phyloP scores from a whole-genome alignment of 2,113 vertebrate species.

The Petaurus breviceps region DNA sequence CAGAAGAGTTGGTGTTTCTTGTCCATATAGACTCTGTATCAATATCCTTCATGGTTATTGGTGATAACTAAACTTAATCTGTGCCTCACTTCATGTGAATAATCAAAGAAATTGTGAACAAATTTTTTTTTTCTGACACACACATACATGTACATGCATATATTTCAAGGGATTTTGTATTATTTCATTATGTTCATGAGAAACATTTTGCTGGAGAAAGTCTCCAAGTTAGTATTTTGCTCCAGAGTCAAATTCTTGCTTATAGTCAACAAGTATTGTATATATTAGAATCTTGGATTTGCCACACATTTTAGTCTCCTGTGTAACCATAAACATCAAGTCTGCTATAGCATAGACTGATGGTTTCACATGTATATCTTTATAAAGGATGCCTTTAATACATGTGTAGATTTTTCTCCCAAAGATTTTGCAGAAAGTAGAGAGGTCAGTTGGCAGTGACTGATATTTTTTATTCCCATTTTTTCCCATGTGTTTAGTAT shows the following conservation, averaged over 20 bases:
- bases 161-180: not conserved
- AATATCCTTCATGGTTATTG: not conserved
- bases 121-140: not conserved
- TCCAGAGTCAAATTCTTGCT: not conserved
- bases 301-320: not conserved
- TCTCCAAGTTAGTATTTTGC: not conserved
- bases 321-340: not conserved
- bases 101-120: not conserved
- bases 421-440: not conserved
- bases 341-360: not conserved
- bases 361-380: not conserved
- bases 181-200: not conserved
- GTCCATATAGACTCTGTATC: not conserved
- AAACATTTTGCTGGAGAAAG: not conserved
- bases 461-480: not conserved
- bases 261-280: no score
- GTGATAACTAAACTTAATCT: not conserved
- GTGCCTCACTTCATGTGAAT: not conserved
- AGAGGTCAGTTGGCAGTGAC: not conserved
- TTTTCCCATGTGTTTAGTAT: not conserved
- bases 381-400: not conserved
- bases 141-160: not conserved
- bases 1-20: not conserved
- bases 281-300: not conserved
- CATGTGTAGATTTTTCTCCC: not conserved